Percentiles rank a stretch among this genome's conserved stretches.
phyloP scores from a whole-genome alignment of 1,140 invertebrate species.

The Drosophila pandora region DNA sequence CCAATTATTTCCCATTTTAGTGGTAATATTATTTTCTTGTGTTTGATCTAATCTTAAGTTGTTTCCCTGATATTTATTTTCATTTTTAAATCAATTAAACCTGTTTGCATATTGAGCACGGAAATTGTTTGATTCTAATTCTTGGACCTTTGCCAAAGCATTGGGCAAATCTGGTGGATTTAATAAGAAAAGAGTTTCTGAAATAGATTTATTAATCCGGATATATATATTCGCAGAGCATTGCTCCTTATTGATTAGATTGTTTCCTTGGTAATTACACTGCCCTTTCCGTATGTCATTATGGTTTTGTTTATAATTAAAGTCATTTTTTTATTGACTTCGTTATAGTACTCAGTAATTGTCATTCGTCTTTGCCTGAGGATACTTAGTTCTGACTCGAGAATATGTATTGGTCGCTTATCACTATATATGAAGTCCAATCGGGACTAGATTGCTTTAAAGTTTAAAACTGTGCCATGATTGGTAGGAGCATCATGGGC shows the following conservation, averaged over 20 bases:
- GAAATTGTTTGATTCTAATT: conserved; percentile 5
- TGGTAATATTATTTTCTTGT: background rate
- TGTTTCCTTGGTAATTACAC: conserved; percentile 2
- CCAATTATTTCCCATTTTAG: no score
- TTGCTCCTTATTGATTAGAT: conserved; percentile 6
- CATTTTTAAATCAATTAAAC: no score
- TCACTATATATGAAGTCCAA: no score
- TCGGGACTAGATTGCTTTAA: conserved; percentile 10
- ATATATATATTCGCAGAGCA: background rate
- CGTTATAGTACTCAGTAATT: no score
- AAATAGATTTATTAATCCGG: background rate
- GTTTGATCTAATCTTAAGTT: conserved; percentile 1
- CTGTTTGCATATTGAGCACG: background rate
- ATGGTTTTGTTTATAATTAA: no score
- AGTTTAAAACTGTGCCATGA: no score
- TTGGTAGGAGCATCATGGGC: conserved; percentile 1
- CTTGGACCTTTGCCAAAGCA: conserved; percentile 1
- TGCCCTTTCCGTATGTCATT: background rate
- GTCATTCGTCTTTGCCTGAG: no score
- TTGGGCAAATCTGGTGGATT: conserved; percentile 7
- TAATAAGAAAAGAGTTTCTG: conserved; percentile 5
- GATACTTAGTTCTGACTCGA: no score
- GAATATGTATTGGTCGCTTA: no score
- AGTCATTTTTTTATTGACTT: no score
- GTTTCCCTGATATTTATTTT: background rate